Evolutionary conservation across 37 sponge, comb jelly and placozoan genomes (phyloP), one percentile per base, ranked within the genome.

Genomic region (Tethya wilhelma): DNA sequence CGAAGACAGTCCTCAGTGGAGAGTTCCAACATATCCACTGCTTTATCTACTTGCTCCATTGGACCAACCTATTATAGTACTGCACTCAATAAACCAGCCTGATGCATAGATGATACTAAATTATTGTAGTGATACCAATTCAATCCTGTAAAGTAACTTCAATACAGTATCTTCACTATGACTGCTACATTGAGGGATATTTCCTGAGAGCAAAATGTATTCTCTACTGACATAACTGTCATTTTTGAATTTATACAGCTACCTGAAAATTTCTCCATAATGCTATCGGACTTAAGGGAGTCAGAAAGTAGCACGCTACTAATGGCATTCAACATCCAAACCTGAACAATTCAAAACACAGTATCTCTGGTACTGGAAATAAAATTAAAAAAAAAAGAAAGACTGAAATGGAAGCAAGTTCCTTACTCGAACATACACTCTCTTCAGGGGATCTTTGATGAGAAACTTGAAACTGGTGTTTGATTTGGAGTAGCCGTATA

Each of bases 301-400:
- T 58, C 22, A 55, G 28, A 12, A 65, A 30, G 6, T 34, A 75
- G 32, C 36, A 66, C 38, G 38, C 30, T 2, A 49, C 67, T 46
- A n/a, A 67, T 32, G 6, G 33, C 68, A 67, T 79, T 79, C 67
- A 79, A 30, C 67, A 79, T 46, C 79, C 79, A 79, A 38, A 79
- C 79, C 79, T 79, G 57, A n/a, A n/a, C n/a, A n/a, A n/a, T n/a
- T n/a, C n/a, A n/a, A n/a, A n/a, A n/a, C n/a, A n/a, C n/a, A n/a
- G n/a, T n/a, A n/a, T n/a, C n/a, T n/a, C n/a, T n/a, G n/a, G n/a
- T n/a, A n/a, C n/a, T n/a, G n/a, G n/a, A n/a, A n/a, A n/a, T n/a
- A n/a, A n/a, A n/a, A n/a, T n/a, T n/a, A n/a, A n/a, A n/a, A n/a
- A n/a, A n/a, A n/a, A n/a, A n/a, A n/a, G n/a, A n/a, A n/a, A n/a